Evolutionary conservation across 2,113 vertebrate genomes (phyloP).

Genomic region (Micronycteris hirsuta): DNA sequence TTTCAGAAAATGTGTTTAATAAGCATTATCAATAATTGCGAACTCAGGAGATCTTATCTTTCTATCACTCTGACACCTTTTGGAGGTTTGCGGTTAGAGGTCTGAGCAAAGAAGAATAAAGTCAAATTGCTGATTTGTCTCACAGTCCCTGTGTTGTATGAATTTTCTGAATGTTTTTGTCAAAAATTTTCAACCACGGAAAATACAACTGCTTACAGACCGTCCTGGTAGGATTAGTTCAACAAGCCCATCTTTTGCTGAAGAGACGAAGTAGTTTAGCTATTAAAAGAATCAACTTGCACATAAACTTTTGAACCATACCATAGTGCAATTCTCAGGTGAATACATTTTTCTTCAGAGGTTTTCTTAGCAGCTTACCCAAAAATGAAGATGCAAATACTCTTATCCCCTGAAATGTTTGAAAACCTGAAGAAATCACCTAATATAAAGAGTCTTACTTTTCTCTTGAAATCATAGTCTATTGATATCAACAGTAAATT

Average conservation of each 20-base stretch:
- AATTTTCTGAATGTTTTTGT: constrained; percentile 28
- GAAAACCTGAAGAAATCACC: background rate
- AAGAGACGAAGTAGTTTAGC: background rate
- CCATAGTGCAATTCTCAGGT: background rate
- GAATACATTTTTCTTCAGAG: background rate
- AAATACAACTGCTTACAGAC: background rate
- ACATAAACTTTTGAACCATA: background rate
- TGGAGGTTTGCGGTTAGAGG: constrained; percentile 68
- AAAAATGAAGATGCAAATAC: background rate
- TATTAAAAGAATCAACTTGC: background rate
- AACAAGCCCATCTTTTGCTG: background rate
- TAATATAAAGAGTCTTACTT: background rate
- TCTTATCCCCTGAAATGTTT: background rate
- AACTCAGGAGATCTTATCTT: constrained; percentile 60
- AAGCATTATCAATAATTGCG: constrained; percentile 56
- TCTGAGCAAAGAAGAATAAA: constrained; percentile 55
- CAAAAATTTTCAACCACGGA: constrained; percentile 27
- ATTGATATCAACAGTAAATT: background rate
- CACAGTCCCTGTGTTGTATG: background rate
- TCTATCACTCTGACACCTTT: constrained; percentile 10
- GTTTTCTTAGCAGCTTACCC: background rate
- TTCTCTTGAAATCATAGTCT: constrained; percentile 1
- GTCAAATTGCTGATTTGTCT: constrained; percentile 55
- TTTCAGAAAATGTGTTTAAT: constrained; percentile 60
- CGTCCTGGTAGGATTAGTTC: background rate